phyloP scores from a whole-genome alignment of 2,113 vertebrate genomes.

The Pogonocichla stellata region DNA sequence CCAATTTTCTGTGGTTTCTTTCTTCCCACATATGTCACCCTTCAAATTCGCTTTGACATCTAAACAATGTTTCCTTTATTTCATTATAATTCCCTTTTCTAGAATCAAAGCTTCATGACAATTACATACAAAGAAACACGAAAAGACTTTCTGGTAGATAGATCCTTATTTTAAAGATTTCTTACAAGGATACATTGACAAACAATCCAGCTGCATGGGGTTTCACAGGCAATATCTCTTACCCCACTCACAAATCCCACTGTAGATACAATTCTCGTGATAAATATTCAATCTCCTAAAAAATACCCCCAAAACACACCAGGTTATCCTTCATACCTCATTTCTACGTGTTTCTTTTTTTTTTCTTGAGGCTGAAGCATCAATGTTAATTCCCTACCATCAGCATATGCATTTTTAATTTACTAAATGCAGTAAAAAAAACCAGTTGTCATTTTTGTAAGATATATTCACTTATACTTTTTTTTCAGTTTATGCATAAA shows the following conservation, averaged over 20 bases:
- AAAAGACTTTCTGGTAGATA: conserved; percentile 51
- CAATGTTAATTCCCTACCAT: neutral
- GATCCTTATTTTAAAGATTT: conserved; percentile 55
- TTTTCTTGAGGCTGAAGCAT: neutral
- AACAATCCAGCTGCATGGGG: conserved; percentile 3
- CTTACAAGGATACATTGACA: conserved; percentile 1
- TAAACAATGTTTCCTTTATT: conserved; percentile 68
- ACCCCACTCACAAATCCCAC: neutral
- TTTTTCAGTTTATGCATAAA: neutral
- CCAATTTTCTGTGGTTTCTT: conserved; percentile 55
- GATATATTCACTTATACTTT: neutral
- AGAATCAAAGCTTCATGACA: conserved; percentile 62
- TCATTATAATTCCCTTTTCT: conserved; percentile 68
- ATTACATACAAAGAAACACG: conserved; percentile 45
- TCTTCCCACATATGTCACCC: conserved; percentile 44
- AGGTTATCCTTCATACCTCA: neutral
- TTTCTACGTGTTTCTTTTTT: neutral
- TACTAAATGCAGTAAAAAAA: neutral
- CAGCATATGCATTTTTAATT: neutral
- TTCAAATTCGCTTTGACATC: conserved; percentile 69
- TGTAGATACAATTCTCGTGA: neutral
- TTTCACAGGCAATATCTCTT: conserved; percentile 9
- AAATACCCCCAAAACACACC: too few species aligned
- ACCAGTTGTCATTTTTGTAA: neutral
- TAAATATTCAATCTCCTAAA: neutral